Conservation (phyloP, 2,888 invertebrate species). For the Adelognathus sp. region DNA sequence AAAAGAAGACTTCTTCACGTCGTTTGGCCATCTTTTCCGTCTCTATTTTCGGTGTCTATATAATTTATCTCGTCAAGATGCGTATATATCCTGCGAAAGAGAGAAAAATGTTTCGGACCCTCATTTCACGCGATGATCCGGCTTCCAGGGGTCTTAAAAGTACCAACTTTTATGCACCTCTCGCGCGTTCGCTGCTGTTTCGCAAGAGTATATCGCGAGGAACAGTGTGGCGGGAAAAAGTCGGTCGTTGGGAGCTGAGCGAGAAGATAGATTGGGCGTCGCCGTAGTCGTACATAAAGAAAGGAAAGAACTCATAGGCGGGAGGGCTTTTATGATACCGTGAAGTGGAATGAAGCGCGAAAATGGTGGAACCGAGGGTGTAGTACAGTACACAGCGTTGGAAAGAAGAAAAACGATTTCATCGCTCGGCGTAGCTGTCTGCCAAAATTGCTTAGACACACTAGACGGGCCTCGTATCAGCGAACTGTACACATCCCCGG, state of each 20-base stretch:
- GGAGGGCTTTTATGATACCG: conserved; percentile 39
- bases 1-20: not conserved
- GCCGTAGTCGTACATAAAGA: not conserved
- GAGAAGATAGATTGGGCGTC: conserved; percentile 27
- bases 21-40: not conserved
- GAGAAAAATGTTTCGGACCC: not conserved
- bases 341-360: conserved; percentile 50
- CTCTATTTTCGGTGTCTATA: not conserved
- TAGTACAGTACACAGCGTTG: not conserved
- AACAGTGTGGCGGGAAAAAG: not conserved
- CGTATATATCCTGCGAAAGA: not conserved
- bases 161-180: not conserved
- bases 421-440: conserved; percentile 50
- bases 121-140: not conserved
- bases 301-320: not conserved
- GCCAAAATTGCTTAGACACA: conserved; percentile 55
- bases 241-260: not conserved
- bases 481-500: conserved; percentile 18
- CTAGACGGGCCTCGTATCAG: conserved; percentile 50
- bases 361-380: not conserved
- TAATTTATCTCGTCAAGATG: too few species aligned
- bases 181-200: not conserved
- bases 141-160: not conserved
- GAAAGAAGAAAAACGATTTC: conserved; percentile 52
- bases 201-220: not conserved